Percentiles rank a stretch among this genome's conserved stretches.
These are phyloP conservation scores for Drosophila pruinosa DNA, from an alignment of 1,140 invertebrate species.

Conservation along the genomic window DNA sequence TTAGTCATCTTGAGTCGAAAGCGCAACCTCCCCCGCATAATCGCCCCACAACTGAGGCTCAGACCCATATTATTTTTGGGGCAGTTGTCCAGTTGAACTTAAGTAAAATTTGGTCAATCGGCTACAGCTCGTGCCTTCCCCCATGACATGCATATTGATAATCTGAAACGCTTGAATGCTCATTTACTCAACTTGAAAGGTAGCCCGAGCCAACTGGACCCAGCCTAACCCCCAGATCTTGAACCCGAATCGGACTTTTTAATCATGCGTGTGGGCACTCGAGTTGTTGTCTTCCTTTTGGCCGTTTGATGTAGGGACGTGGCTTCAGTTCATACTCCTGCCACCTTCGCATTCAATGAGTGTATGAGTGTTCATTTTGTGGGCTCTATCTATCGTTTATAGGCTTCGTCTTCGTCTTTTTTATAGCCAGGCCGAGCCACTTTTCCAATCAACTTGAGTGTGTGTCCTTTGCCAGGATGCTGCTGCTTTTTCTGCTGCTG, in stretches of 20 bases:
- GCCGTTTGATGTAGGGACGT: conserved; percentile 32
- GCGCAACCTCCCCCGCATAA: conserved; percentile 14
- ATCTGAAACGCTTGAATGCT: conserved; percentile 53
- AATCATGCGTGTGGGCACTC: conserved; percentile 41
- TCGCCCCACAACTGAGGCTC: not conserved
- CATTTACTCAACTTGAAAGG: conserved; percentile 55
- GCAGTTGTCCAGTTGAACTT: conserved; percentile 29
- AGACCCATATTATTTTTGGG: conserved; percentile 22
- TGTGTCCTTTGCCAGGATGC: conserved; percentile 18
- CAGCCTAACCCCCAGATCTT: not conserved
- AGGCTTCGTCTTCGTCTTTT: conserved; percentile 10
- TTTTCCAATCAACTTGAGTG: conserved; percentile 53
- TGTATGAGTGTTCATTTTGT: conserved; percentile 38
- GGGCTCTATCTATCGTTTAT: conserved; percentile 13
- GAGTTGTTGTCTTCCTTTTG: conserved; percentile 12
- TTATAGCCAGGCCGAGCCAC: conserved; percentile 14
- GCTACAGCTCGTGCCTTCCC: not conserved
- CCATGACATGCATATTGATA: conserved; percentile 48
- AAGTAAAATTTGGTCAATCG: conserved; percentile 43
- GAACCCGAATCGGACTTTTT: conserved; percentile 35
- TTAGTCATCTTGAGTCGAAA: not conserved
- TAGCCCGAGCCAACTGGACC: conserved; percentile 15
- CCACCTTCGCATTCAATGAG: not conserved
- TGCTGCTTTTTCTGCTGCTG: not conserved
- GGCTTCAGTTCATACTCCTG: conserved; percentile 15